Evolutionary conservation across 2,888 invertebrate genomes (phyloP).

Genomic region (Platycnemis pennipes): DNA sequence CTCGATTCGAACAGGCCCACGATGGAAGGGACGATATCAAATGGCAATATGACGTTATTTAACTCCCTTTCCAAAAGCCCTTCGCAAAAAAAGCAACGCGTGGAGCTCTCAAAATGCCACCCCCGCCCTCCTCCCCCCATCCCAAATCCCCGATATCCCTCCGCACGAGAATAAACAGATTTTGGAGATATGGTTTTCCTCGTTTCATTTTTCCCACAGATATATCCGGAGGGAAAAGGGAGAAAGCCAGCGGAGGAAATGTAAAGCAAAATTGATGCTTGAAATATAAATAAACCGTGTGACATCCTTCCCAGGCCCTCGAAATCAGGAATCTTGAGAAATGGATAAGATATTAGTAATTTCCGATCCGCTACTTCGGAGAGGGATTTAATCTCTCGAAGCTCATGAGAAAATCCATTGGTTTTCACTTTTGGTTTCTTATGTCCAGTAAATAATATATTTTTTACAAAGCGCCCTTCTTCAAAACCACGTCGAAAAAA

Average conservation of each 20-base stretch:
- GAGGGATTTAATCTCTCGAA: not conserved
- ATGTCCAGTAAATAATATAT: too few relatives aligned
- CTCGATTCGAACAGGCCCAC: not conserved
- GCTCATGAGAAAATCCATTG: too few relatives aligned
- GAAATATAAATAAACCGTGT: not conserved
- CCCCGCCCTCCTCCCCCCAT: not conserved
- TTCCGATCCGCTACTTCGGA: not conserved
- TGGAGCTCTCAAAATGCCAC: not conserved
- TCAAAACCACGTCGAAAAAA: too few relatives aligned
- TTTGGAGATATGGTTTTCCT: not conserved
- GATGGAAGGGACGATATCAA: not conserved
- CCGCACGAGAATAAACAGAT: not conserved
- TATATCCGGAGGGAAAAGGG: not conserved
- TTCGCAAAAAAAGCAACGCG: not conserved
- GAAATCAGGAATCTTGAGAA: not conserved
- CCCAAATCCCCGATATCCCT: not conserved
- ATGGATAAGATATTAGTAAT: not conserved
- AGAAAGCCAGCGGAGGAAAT: not conserved
- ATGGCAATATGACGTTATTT: not conserved
- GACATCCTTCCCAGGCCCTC: not conserved
- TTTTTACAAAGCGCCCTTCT: too few relatives aligned
- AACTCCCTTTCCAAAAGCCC: not conserved
- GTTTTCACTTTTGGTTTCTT: too few relatives aligned
- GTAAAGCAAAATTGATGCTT: not conserved
- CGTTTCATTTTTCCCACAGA: not conserved